A percentile compares a stretch with the other conserved stretches of the same genome.
Evolutionary conservation across 1,140 invertebrate species (phyloP).

Genomic region (Scaptomyza graminum): DNA sequence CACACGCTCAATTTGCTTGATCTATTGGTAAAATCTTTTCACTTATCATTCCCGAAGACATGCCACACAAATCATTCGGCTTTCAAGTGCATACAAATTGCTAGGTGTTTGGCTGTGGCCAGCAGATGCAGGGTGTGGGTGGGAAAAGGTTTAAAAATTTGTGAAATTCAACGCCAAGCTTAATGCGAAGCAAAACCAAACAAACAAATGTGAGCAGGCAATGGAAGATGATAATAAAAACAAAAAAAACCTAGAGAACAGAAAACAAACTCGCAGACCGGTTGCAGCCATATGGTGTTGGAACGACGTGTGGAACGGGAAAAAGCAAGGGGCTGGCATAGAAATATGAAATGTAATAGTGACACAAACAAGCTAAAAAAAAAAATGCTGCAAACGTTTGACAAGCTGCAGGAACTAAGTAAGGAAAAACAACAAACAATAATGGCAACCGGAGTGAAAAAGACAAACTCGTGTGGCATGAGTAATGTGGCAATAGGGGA

Average conservation of each 20-base stretch:
- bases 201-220: slow-evolving; percentile 35
- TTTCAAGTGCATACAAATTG: slow-evolving; percentile 40
- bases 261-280: slow-evolving; percentile 14
- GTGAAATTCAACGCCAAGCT: slow-evolving; percentile 10
- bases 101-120: slow-evolving; percentile 22
- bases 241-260: slow-evolving; percentile 8
- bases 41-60: slow-evolving; percentile 12
- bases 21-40: slow-evolving; percentile 18
- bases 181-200: slow-evolving; percentile 24
- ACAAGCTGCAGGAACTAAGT: slow-evolving; percentile 47
- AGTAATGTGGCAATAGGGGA: slow-evolving; percentile 34
- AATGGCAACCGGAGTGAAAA: slow-evolving; percentile 4
- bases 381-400: slow-evolving; percentile 60
- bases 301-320: slow-evolving; percentile 20
- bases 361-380: slow-evolving; percentile 72
- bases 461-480: slow-evolving; percentile 38
- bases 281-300: slow-evolving; percentile 8
- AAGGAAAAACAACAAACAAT: slow-evolving; percentile 12
- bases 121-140: background rate
- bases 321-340: slow-evolving; percentile 14
- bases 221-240: background rate
- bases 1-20: slow-evolving; percentile 30
- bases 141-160: background rate
- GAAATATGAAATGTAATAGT: slow-evolving; percentile 80
- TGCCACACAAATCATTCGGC: slow-evolving; percentile 40